phyloP scores from a whole-genome alignment of 2,797 vertebrate genomes.

The Pseudocheirus occidentalis region DNA sequence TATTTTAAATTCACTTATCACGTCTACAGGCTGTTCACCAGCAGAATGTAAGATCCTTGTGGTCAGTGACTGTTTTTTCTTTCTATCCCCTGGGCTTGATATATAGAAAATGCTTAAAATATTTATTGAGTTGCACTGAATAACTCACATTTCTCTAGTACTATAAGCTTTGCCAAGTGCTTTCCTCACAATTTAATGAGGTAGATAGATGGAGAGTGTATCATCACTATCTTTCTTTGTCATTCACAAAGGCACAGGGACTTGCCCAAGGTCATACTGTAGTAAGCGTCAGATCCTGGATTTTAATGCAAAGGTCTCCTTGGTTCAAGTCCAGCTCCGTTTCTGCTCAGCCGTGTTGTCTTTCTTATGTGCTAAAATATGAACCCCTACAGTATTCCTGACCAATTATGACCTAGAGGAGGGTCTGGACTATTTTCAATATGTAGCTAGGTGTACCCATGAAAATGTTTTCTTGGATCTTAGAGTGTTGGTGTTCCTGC shows the following conservation, averaged over 20 bases:
- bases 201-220: background rate
- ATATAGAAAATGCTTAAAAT: background rate
- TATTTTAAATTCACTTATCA: background rate
- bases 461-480: background rate
- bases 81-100: background rate
- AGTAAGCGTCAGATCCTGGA: background rate
- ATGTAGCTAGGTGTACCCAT: background rate
- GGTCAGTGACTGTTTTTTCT: background rate
- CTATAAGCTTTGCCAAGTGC: background rate
- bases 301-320: background rate
- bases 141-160: background rate
- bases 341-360: background rate
- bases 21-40: background rate
- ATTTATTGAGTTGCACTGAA: background rate
- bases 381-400: background rate
- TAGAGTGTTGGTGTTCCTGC: background rate
- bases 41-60: background rate
- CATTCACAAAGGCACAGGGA: background rate
- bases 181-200: background rate
- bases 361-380: background rate
- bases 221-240: background rate
- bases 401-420: background rate
- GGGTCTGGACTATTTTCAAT: background rate
- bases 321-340: background rate
- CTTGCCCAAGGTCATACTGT: background rate